Evolutionary conservation across 2,797 vertebrate species (phyloP).

Genomic region (Ctenochaetus hawaiiensis): DNA sequence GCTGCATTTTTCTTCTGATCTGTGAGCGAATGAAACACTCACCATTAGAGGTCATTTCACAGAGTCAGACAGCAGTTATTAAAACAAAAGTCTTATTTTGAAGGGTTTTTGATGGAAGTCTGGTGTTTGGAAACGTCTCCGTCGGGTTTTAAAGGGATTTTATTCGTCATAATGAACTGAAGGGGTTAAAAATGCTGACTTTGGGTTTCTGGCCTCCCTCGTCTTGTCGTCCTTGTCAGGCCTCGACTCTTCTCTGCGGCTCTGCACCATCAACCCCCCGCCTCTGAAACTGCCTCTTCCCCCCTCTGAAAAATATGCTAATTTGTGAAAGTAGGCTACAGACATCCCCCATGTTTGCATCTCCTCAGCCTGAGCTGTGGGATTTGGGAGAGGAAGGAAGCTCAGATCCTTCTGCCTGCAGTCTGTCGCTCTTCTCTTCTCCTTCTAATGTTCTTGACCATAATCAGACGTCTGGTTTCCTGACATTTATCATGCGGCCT

Average conservation of each 20-base stretch:
- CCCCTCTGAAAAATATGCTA: constrained; percentile 51
- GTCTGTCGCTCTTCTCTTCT: background rate
- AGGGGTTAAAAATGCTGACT: constrained; percentile 24
- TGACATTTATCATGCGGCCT: background rate
- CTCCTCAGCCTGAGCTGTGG: constrained; percentile 4
- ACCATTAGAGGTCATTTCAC: background rate
- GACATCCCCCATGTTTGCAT: constrained; percentile 11
- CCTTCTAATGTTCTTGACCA: background rate
- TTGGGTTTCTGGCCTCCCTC: background rate
- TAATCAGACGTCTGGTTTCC: background rate
- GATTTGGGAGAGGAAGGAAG: constrained; percentile 15
- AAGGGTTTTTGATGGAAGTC: background rate
- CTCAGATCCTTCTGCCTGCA: background rate
- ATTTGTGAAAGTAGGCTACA: constrained; percentile 60
- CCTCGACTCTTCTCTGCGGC: background rate
- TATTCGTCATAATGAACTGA: background rate
- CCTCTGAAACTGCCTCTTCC: constrained; percentile 13
- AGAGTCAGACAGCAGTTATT: background rate
- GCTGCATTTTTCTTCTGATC: constrained; percentile 8
- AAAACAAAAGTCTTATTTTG: background rate
- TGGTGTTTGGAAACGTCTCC: too few relatives aligned
- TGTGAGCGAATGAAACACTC: background rate
- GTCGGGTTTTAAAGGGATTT: background rate
- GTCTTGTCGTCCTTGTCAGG: constrained; percentile 5
- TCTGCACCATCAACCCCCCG: background rate